Evolutionary conservation across 2,888 invertebrate genomes (phyloP).

Genomic region (Xanthostigma xanthostigma): DNA sequence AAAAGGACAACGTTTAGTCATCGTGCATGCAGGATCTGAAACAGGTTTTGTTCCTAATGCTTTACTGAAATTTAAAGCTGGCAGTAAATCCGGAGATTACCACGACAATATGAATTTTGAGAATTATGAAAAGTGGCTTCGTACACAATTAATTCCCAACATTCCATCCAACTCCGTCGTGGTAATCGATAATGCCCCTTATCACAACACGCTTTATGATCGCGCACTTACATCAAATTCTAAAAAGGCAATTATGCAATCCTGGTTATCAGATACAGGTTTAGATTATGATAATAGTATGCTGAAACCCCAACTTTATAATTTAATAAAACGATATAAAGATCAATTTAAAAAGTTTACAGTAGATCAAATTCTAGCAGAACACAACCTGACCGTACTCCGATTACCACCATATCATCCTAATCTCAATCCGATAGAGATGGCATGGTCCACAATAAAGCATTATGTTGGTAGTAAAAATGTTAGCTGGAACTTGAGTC

Average conservation of each 20-base stretch:
- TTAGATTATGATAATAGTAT: constrained; percentile 5
- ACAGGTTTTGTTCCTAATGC: not conserved
- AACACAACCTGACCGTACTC: constrained; percentile 12
- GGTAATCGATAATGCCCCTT: constrained; percentile 14
- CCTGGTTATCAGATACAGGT: constrained; percentile 8
- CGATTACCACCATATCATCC: no score
- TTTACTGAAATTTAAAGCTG: constrained; percentile 4
- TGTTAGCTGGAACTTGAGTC: no score
- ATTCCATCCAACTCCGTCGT: constrained; percentile 10
- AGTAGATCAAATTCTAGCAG: constrained; percentile 8
- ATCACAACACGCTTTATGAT: constrained; percentile 10
- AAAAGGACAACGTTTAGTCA: constrained; percentile 13
- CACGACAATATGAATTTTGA: constrained; percentile 16
- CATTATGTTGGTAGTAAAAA: no score
- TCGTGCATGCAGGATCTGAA: not conserved
- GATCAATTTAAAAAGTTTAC: constrained; percentile 6
- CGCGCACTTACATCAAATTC: constrained; percentile 4
- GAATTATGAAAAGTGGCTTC: constrained; percentile 5
- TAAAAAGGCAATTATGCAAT: constrained; percentile 9
- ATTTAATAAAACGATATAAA: constrained; percentile 11
- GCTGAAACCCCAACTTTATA: constrained; percentile 12
- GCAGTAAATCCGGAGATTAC: constrained; percentile 14
- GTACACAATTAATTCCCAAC: constrained; percentile 9
- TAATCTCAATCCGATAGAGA: no score
- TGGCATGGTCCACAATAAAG: no score